phyloP scores from a whole-genome alignment of 1,140 invertebrate species.

The Bicyclus anynana region DNA sequence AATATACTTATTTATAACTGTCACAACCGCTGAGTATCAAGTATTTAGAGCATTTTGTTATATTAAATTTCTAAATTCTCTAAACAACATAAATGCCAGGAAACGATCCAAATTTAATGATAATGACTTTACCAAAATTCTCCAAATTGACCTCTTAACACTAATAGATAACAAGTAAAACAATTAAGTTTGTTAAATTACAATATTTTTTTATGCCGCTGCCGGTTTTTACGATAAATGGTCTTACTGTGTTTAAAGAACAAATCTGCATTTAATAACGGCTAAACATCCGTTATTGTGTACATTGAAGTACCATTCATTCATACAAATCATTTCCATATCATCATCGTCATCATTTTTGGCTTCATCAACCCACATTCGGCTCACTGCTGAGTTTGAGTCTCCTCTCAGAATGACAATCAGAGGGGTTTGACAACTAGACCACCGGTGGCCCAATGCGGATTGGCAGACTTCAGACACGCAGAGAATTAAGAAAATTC shows the following conservation, averaged over 20 bases:
- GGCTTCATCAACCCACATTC: no score
- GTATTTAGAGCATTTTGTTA: not conserved
- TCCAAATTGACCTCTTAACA: conserved; percentile 9
- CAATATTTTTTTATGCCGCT: not conserved
- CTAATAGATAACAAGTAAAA: conserved; percentile 8
- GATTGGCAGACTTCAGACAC: no score
- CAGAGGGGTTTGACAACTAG: no score
- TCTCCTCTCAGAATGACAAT: no score
- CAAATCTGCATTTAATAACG: not conserved
- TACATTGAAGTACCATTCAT: no score
- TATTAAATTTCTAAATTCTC: not conserved
- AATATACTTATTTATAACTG: not conserved
- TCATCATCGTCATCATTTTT: no score
- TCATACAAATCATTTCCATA: not conserved
- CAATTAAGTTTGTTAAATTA: conserved; percentile 11
- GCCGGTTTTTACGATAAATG: not conserved
- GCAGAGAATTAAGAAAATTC: no score
- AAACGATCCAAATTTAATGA: not conserved
- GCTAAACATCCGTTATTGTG: not conserved
- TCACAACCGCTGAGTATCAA: not conserved
- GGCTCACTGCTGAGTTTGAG: no score
- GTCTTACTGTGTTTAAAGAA: not conserved
- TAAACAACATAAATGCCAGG: not conserved
- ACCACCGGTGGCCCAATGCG: no score
- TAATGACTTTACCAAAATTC: not conserved